Base-by-base conservation (phyloP, 2,888 invertebrate genomes). In the Rambutsinella grinnellia region DNA sequence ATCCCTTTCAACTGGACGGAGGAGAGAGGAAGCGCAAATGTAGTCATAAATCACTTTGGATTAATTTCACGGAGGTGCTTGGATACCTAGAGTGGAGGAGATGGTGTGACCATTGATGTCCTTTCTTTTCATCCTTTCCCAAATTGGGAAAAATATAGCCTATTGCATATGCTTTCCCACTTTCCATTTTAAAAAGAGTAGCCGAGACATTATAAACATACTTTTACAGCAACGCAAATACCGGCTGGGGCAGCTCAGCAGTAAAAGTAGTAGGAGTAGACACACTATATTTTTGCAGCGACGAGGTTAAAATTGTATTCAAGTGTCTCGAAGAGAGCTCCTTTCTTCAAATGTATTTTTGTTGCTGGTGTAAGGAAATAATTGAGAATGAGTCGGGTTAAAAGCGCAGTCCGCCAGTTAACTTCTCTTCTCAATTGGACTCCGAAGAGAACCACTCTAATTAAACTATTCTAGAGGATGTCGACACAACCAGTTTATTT, bases 31-130 rank as follows among this genome's bases (percentile, higher is more conserved):
- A 77, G 54, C 77, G 72, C 78, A 78, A 72, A 72, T 72, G 36
- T 36, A 36, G 36, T 78, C 78, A 74, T 78, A 78, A 78, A 78
- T 78, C 66, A 78, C 63, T 63, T 61, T 49, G 65, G 65, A 61
- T 68, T 78, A 78, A 68, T 78, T 66, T 71, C 66, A 72, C 72
- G 51, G 57, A 72, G 54, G 51, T 23, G 58, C 71, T 62, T 62
- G 36, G 36, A 36, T 36, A 36, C 6, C 36, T 36, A 8, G n/a
- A n/a, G n/a, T n/a, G n/a, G n/a, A n/a, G n/a, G n/a, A n/a, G n/a
- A n/a, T 36, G 36, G 36, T 36, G 36, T 36, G 36, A 36, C 36
- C 36, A 36, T 36, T 36, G 36, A 36, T 36, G 56, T 56, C 54
- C 49, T 63, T 28, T 46, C 63, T 13, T 36, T 36, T 36, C 13